Percentiles rank a stretch among this genome's conserved stretches.
These are phyloP conservation scores for Tipula vernalis DNA, from an alignment of 2,888 invertebrate species.

Conservation along the genomic window DNA sequence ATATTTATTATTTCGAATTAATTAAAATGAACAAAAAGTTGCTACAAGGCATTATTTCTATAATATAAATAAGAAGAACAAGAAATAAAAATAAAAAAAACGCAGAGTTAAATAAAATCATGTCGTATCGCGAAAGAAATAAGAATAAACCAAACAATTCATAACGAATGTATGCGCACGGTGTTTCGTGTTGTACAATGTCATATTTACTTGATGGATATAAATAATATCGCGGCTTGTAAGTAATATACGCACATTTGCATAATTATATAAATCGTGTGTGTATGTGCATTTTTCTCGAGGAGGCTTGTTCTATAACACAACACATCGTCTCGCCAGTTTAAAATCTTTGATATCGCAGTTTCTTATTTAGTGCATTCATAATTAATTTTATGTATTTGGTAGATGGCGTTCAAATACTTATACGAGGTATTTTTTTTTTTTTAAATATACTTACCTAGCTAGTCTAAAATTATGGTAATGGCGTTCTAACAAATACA, in stretches of 20 bases:
- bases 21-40: not conserved
- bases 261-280: not conserved
- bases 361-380: not conserved
- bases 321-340: not conserved
- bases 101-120: not conserved
- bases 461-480: not conserved
- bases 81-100: not conserved
- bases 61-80: not conserved
- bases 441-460: not conserved
- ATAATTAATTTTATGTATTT: not conserved
- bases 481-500: not conserved
- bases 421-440: not conserved
- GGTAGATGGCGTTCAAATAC: not conserved
- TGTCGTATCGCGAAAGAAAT: not conserved
- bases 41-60: not conserved
- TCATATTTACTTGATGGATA: not conserved
- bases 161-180: not conserved
- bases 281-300: not conserved
- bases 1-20: constrained; percentile 4
- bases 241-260: not conserved
- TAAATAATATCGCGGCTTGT: not conserved
- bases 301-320: not conserved
- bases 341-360: not conserved
- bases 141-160: not conserved
- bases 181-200: not conserved